These are phyloP conservation scores for Cryptotis parvus DNA, from an alignment of 2,113 vertebrate species.

Conservation along the genomic window DNA sequence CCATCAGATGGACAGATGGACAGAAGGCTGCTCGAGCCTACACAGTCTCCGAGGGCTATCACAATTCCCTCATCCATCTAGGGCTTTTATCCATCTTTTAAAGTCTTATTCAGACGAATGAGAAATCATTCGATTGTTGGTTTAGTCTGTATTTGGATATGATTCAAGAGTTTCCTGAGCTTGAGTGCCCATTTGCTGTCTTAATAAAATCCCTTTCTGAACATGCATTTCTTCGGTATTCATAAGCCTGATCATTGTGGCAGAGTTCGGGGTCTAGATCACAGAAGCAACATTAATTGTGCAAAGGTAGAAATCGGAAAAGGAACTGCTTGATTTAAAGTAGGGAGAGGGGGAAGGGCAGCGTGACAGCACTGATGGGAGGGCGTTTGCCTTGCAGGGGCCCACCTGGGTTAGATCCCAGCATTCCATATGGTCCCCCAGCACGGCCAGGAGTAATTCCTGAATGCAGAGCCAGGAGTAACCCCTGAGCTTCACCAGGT, in stretches of 20 bases:
- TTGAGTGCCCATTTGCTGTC: background rate
- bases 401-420: too few species aligned
- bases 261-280: background rate
- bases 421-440: too few species aligned
- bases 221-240: background rate
- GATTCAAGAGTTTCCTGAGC: background rate
- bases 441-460: too few species aligned
- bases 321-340: background rate
- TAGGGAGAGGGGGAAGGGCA: background rate
- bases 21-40: too few species aligned
- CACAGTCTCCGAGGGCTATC: background rate
- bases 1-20: too few species aligned
- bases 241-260: background rate
- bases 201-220: background rate
- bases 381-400: too few species aligned
- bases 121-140: background rate
- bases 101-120: constrained; percentile 1
- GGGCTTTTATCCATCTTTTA: background rate
- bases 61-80: background rate
- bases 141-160: constrained; percentile 3
- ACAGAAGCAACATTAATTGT: background rate
- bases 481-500: too few species aligned
- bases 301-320: background rate
- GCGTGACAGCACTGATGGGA: background rate
- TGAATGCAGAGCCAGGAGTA: too few species aligned